Evolutionary conservation across 1,140 invertebrate genomes (phyloP).

Genomic region (Campoletis sonorensis): DNA sequence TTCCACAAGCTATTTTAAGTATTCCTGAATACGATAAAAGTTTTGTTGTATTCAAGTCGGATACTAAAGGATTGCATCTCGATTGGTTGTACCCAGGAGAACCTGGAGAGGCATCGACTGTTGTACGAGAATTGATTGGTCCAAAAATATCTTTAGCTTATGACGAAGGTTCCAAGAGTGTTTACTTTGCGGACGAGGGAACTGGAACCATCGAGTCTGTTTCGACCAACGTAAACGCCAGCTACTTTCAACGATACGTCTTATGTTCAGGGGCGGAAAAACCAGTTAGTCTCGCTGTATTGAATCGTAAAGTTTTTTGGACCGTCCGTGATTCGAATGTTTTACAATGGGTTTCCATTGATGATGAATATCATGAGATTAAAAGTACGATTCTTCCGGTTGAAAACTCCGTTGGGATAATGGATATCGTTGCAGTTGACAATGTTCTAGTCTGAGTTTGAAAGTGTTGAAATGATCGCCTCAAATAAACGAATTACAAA

Average conservation of each 20-base stretch:
- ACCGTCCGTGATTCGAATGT: slow-evolving; percentile 55
- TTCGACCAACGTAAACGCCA: slow-evolving; percentile 65
- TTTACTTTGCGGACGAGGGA: slow-evolving; percentile 79
- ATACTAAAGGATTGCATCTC: slow-evolving; percentile 76
- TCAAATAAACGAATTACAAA: too few species aligned
- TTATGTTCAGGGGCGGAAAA: slow-evolving; percentile 67
- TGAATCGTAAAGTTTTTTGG: slow-evolving; percentile 78
- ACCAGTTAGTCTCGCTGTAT: slow-evolving; percentile 77
- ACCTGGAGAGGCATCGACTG: slow-evolving; percentile 65
- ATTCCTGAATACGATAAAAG: slow-evolving; percentile 81
- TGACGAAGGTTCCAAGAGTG: slow-evolving; percentile 71
- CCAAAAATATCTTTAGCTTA: slow-evolving; percentile 77
- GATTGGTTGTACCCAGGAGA: slow-evolving; percentile 80
- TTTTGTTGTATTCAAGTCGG: slow-evolving; percentile 79
- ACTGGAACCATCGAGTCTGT: slow-evolving; percentile 75
- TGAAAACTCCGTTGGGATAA: too few species aligned
- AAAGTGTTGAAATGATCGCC: too few species aligned
- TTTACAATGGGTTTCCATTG: slow-evolving; percentile 80
- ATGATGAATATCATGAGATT: slow-evolving; percentile 67
- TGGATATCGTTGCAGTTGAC: too few species aligned
- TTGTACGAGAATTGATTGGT: slow-evolving; percentile 77
- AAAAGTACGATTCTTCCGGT: slow-evolving; percentile 56
- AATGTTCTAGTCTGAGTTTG: too few species aligned
- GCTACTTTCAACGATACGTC: slow-evolving; percentile 19
- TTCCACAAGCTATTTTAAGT: slow-evolving; percentile 80